Evolutionary conservation across 2,888 invertebrate genomes (phyloP).

Genomic region (Agriotes lineatus): DNA sequence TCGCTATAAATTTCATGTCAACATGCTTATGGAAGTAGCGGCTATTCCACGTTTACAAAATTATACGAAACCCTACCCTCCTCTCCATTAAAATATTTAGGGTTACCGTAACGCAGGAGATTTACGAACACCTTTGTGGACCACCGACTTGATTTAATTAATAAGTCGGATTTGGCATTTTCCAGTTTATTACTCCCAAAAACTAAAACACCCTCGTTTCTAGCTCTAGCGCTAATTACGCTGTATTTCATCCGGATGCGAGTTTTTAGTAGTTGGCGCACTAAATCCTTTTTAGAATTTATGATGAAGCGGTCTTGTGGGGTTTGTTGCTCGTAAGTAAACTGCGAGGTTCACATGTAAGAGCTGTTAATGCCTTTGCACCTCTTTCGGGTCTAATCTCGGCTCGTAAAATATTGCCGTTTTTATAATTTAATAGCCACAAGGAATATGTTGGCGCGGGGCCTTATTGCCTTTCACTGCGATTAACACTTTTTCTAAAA

Average conservation of each 20-base stretch:
- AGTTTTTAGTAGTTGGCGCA: slow-evolving; percentile 6
- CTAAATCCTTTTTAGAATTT: slow-evolving; percentile 6
- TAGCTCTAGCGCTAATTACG: not conserved
- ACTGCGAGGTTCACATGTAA: slow-evolving; percentile 7
- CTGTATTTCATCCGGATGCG: not conserved
- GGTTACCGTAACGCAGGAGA: slow-evolving; percentile 10
- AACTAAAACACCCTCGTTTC: too few species aligned
- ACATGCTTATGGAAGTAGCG: slow-evolving; percentile 14
- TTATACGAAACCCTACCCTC: slow-evolving; percentile 12
- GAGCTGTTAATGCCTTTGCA: slow-evolving; percentile 17
- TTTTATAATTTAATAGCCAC: slow-evolving; percentile 16
- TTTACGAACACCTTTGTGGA: slow-evolving; percentile 1
- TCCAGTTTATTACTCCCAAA: too few species aligned
- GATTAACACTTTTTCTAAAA: slow-evolving; percentile 8
- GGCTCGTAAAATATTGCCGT: slow-evolving; percentile 19
- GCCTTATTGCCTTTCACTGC: slow-evolving; percentile 14
- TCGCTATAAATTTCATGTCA: slow-evolving; percentile 16
- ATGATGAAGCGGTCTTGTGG: slow-evolving; percentile 10
- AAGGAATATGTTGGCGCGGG: slow-evolving; percentile 10
- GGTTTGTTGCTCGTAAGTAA: slow-evolving; percentile 17
- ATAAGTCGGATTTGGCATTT: not conserved
- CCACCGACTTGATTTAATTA: slow-evolving; percentile 2
- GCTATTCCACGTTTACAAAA: slow-evolving; percentile 7
- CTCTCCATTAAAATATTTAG: slow-evolving; percentile 14
- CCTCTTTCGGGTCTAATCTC: slow-evolving; percentile 22